Evolutionary conservation across 1,140 invertebrate genomes (phyloP).

Genomic region (Drosophila santomea): DNA sequence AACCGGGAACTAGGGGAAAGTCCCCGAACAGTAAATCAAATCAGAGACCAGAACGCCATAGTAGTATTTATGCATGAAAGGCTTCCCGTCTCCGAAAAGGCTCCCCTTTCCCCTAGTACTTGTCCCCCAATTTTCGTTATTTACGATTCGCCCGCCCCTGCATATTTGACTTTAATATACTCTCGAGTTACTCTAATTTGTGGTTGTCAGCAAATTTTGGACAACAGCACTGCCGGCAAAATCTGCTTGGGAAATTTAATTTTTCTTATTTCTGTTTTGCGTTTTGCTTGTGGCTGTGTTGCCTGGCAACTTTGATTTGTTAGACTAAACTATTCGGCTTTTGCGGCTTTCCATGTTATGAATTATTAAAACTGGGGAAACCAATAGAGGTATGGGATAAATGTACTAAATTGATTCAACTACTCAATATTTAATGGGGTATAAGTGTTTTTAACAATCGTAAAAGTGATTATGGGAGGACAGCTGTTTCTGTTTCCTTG

Average conservation of each 20-base stretch:
- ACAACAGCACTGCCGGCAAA: not conserved
- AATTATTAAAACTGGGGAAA: conserved; percentile 41
- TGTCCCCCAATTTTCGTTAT: conserved; percentile 24
- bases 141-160: conserved; percentile 15
- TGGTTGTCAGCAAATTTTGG: conserved; percentile 62
- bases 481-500: conserved; percentile 8
- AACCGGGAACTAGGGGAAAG: conserved; percentile 13
- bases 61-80: conserved; percentile 50
- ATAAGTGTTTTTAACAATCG: conserved; percentile 40
- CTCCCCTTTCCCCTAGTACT: not conserved
- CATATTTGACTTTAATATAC: conserved; percentile 62
- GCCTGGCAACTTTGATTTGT: conserved; percentile 39
- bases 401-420: conserved; percentile 33
- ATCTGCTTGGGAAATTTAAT: conserved; percentile 35
- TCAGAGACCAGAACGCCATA: conserved; percentile 48
- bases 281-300: conserved; percentile 16
- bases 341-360: conserved; percentile 33
- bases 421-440: conserved; percentile 39
- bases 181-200: conserved; percentile 62
- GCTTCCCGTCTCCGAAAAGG: conserved; percentile 18
- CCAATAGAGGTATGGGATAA: conserved; percentile 5
- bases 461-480: conserved; percentile 18
- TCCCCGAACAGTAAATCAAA: conserved; percentile 61
- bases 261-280: conserved; percentile 27
- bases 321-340: conserved; percentile 38